Evolutionary conservation across 2,797 vertebrate genomes (phyloP).

Genomic region (Morus bassanus): DNA sequence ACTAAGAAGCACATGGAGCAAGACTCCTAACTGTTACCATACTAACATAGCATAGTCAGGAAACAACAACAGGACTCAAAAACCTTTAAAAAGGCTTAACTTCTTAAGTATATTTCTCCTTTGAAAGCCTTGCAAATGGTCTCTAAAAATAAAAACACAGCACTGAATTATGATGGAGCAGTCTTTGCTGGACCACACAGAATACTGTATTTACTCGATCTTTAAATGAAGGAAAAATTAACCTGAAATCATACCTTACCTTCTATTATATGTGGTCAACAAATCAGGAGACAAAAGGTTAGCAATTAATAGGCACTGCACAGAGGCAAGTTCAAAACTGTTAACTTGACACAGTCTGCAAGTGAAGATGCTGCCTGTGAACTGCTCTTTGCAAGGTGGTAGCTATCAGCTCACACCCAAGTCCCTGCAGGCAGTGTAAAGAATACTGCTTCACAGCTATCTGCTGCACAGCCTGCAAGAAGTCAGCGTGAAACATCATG

Average conservation of each 20-base stretch:
- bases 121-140: neutral
- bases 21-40: neutral
- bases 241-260: neutral
- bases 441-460: neutral
- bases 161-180: neutral
- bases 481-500: rapidly evolving
- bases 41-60: neutral
- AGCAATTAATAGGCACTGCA: neutral
- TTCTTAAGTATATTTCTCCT: neutral
- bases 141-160: neutral
- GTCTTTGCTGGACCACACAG: neutral
- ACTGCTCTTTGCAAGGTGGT: neutral
- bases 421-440: no score
- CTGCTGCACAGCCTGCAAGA: neutral
- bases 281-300: neutral
- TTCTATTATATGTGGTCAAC: neutral
- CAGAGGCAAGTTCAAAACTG: neutral
- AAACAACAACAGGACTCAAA: neutral
- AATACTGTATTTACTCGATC: neutral
- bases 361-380: neutral
- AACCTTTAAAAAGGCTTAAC: neutral
- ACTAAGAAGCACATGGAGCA: conserved; percentile 5
- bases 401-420: neutral
- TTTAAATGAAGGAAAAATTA: neutral
- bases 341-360: neutral